Evolutionary conservation across 2,797 vertebrate genomes (phyloP).

Genomic region (Spondyliosoma cantharus): DNA sequence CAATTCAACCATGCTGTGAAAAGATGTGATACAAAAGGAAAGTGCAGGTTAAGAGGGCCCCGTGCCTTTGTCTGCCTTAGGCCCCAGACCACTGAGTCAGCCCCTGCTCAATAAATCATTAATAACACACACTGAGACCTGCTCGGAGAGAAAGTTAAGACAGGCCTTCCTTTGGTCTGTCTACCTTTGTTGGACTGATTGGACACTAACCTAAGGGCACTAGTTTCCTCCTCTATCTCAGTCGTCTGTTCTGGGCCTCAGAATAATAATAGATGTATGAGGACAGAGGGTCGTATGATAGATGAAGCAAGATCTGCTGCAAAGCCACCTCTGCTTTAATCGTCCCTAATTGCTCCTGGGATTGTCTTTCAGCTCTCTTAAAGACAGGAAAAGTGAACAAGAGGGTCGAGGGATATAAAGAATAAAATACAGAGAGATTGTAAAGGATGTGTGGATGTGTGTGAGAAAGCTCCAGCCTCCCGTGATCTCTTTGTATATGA

Average conservation of each 20-base stretch:
- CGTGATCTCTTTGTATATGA: slow-evolving; percentile 35
- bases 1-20: background rate
- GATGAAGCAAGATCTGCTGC: slow-evolving; percentile 34
- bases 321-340: slow-evolving; percentile 17
- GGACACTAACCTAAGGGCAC: slow-evolving; percentile 41
- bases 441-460: slow-evolving; percentile 3
- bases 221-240: slow-evolving; percentile 14
- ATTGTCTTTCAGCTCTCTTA: slow-evolving; percentile 34
- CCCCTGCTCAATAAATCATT: slow-evolving; percentile 31
- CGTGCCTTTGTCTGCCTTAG: slow-evolving; percentile 12
- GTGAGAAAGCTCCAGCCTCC: background rate
- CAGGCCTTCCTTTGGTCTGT: slow-evolving; percentile 20
- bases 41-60: background rate
- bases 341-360: slow-evolving; percentile 38
- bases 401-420: background rate
- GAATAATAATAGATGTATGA: slow-evolving; percentile 52
- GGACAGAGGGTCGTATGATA: slow-evolving; percentile 25
- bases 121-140: slow-evolving; percentile 7
- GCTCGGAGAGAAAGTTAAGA: slow-evolving; percentile 8
- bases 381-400: slow-evolving; percentile 11
- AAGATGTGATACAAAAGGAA: slow-evolving; percentile 8
- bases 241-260: slow-evolving; percentile 19
- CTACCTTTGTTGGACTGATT: slow-evolving; percentile 46
- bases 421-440: slow-evolving; percentile 7
- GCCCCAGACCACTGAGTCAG: slow-evolving; percentile 4